Percentiles rank a stretch among this genome's conserved stretches.
Conservation (phyloP, 2,888 invertebrate genomes). For the Thereva nobilitata region DNA sequence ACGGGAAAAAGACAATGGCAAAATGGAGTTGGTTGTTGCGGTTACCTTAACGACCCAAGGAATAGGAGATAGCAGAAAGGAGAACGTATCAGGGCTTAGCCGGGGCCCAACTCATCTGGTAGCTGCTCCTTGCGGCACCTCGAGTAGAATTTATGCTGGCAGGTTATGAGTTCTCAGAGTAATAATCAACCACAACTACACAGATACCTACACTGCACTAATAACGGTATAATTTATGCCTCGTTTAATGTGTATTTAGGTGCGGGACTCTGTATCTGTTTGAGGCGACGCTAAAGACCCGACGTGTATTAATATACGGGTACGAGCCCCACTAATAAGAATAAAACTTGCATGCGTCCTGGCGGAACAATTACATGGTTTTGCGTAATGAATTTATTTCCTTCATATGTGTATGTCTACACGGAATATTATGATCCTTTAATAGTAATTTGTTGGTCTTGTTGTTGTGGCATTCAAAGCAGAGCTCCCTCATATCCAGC, state of each 20-base stretch:
- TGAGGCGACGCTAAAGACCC: conserved; percentile 34
- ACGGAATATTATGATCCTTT: conserved; percentile 35
- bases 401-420: conserved; percentile 42
- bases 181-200: conserved; percentile 36
- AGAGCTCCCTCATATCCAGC: conserved; percentile 13
- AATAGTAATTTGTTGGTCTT: conserved; percentile 37
- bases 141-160: conserved; percentile 28
- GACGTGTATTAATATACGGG: conserved; percentile 26
- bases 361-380: conserved; percentile 57
- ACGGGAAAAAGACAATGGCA: neutral
- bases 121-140: conserved; percentile 31
- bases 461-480: conserved; percentile 34
- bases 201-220: conserved; percentile 24
- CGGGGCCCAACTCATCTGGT: conserved; percentile 9
- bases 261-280: conserved; percentile 30
- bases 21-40: neutral
- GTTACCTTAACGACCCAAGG: neutral
- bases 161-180: conserved; percentile 34
- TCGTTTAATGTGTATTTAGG: conserved; percentile 34
- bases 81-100: neutral
- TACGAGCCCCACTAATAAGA: conserved; percentile 32
- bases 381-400: conserved; percentile 58
- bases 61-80: conserved; percentile 17
- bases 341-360: conserved; percentile 47
- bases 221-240: conserved; percentile 35